Evolutionary conservation across 2,888 invertebrate species (phyloP).

Genomic region (Napeogenes inachia): DNA sequence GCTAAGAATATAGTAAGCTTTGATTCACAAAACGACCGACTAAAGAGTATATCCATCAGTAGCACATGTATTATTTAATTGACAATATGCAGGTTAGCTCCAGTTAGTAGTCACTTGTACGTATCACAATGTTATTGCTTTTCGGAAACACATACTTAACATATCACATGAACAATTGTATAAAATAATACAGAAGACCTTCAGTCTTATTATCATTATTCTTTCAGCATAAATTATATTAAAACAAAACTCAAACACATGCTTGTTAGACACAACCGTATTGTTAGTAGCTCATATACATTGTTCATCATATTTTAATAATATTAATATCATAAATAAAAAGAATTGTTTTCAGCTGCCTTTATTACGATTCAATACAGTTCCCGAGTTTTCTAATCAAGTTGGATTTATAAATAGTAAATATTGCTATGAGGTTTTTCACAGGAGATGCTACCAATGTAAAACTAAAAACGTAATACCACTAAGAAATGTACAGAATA

Average conservation of each 20-base stretch:
- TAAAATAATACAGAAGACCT: conserved; percentile 37
- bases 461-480: conserved; percentile 60
- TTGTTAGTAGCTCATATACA: no score
- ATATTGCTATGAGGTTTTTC: conserved; percentile 29
- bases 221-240: not conserved
- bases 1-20: no score
- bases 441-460: conserved; percentile 36
- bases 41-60: no score
- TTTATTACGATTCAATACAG: no score
- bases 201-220: conserved; percentile 32
- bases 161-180: conserved; percentile 57
- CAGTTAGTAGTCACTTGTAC: conserved; percentile 50
- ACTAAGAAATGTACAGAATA: conserved; percentile 69
- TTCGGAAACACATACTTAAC: conserved; percentile 67
- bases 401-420: conserved; percentile 16
- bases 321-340: conserved; percentile 46
- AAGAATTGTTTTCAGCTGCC: conserved; percentile 48
- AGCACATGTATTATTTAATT: conserved; percentile 47
- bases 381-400: not conserved
- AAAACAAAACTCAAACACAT: no score
- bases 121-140: conserved; percentile 76
- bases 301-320: no score
- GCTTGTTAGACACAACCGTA: no score
- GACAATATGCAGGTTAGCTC: conserved; percentile 62
- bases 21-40: no score